phyloP scores from a whole-genome alignment of 1,140 invertebrate species.

The Habropoda laboriosa region DNA sequence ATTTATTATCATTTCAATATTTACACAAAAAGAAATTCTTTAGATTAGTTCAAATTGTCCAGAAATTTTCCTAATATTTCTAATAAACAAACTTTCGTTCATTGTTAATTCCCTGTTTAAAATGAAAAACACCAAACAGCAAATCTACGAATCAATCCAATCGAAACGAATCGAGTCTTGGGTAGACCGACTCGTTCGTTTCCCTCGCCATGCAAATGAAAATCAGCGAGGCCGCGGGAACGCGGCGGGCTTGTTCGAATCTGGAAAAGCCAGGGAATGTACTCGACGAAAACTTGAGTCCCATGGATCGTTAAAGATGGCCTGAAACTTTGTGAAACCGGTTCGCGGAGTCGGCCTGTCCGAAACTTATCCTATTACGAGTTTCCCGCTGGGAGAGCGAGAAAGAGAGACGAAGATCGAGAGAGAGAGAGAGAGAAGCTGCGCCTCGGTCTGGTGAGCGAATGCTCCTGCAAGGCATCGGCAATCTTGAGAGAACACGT shows the following conservation, averaged over 20 bases:
- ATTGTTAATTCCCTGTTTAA: no score
- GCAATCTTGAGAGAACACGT: slow-evolving; percentile 54
- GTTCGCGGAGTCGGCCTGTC: slow-evolving; percentile 63
- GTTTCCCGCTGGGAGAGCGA: slow-evolving; percentile 31
- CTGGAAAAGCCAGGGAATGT: neutral
- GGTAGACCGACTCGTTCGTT: no score
- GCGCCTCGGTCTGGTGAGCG: slow-evolving; percentile 43
- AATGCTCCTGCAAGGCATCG: slow-evolving; percentile 29
- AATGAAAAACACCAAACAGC: no score
- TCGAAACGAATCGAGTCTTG: no score
- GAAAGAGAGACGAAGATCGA: neutral
- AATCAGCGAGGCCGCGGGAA: neutral
- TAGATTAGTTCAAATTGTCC: no score
- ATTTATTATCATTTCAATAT: no score
- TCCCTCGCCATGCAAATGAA: slow-evolving; percentile 16
- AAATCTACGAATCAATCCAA: no score
- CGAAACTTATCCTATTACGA: slow-evolving; percentile 74
- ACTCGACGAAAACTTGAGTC: slow-evolving; percentile 24
- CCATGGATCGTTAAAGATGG: slow-evolving; percentile 26
- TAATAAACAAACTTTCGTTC: no score
- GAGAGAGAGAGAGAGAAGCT: neutral
- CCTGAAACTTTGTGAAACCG: slow-evolving; percentile 66
- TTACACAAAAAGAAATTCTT: no score
- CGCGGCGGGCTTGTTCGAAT: neutral
- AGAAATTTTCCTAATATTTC: no score